Evolutionary conservation across 2,888 invertebrate genomes (phyloP).

Genomic region (Steromphala cineraria): DNA sequence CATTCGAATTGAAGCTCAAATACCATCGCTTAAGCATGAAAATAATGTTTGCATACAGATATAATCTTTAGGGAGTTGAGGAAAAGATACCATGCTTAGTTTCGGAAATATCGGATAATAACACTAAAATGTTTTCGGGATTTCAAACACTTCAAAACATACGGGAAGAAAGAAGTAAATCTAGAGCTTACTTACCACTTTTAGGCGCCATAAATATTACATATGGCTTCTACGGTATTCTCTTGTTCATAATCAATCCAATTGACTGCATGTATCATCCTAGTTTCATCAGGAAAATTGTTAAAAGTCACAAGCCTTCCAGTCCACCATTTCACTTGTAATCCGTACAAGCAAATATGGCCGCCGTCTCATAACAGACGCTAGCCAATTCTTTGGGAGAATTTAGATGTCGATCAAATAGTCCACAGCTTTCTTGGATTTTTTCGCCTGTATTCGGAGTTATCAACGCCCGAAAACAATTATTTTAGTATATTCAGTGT

Average conservation of each 20-base stretch:
- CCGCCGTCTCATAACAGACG: slow-evolving; percentile 59
- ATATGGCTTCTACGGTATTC: not conserved
- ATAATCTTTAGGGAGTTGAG: not conserved
- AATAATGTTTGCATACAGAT: not conserved
- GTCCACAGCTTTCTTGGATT: slow-evolving; percentile 8
- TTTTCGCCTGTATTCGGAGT: not conserved
- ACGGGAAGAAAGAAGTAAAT: slow-evolving; percentile 1
- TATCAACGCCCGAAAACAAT: not conserved
- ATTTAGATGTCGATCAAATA: slow-evolving; percentile 40
- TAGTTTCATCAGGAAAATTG: slow-evolving; percentile 17
- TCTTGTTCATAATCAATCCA: not conserved
- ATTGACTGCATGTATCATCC: not conserved
- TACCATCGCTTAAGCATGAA: not conserved
- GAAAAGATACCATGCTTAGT: too few relatives aligned
- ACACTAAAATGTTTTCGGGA: not conserved
- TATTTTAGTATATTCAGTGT: slow-evolving; percentile 26
- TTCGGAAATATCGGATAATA: not conserved
- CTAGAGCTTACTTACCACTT: slow-evolving; percentile 1
- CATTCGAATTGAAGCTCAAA: not conserved
- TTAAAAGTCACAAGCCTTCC: slow-evolving; percentile 25
- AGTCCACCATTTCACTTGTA: slow-evolving; percentile 48
- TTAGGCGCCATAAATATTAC: slow-evolving; percentile 1
- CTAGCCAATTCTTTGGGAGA: slow-evolving; percentile 60
- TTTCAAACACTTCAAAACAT: slow-evolving; percentile 12
- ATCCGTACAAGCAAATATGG: slow-evolving; percentile 52